Evolutionary conservation across 2,888 invertebrate species (phyloP), one percentile per base, ranked within the genome.

Genomic region (Orchesella flavescens): DNA sequence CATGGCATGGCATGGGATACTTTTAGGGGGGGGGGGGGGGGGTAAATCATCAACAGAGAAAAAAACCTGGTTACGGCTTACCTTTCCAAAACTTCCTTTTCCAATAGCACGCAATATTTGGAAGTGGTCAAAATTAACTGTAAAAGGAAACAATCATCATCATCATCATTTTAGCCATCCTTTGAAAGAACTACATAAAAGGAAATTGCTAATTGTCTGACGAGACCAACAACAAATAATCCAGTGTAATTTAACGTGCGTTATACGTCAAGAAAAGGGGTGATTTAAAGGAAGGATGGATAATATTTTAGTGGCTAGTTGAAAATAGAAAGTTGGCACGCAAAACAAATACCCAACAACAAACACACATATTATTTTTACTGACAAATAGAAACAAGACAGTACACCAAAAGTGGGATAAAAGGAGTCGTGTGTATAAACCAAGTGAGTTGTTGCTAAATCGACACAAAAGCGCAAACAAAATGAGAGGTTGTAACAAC

Each of bases 1-100:
- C 34, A 34, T 34, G 34, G 34, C 34, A 34, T 34, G 34, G 34
- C 34, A 34, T 7, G 34, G 34, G 3, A 34, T 7, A 34, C 34
- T 34, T 34, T 34, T 34, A 34, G 7, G n/a, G n/a, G n/a, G n/a
- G n/a, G n/a, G n/a, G n/a, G n/a, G n/a, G n/a, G n/a, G n/a, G n/a
- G n/a, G n/a, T n/a, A 34, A 34, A 34, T 34, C 34, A 49, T 3
- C 10, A 49, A 44, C 44, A 7, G 34, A 19, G 24, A 66, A 66
- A 66, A 65, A 49, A 34, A 61, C 4, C 13, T n/a, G 24, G 1
- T n/a, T 15, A 0, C 34, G 49, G 89, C 93, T 91, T 91, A 95
- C 95, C 93, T 96, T 96, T 87, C 96, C 95, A 89, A 96, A 96
- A 90, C 95, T 95, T 81, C 96, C 96, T 90, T 95, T 94, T 68